A percentile compares a stretch with the other conserved stretches of the same genome.
Evolutionary conservation across 2,113 vertebrate species (phyloP).

Genomic region (Clupea harengus): DNA sequence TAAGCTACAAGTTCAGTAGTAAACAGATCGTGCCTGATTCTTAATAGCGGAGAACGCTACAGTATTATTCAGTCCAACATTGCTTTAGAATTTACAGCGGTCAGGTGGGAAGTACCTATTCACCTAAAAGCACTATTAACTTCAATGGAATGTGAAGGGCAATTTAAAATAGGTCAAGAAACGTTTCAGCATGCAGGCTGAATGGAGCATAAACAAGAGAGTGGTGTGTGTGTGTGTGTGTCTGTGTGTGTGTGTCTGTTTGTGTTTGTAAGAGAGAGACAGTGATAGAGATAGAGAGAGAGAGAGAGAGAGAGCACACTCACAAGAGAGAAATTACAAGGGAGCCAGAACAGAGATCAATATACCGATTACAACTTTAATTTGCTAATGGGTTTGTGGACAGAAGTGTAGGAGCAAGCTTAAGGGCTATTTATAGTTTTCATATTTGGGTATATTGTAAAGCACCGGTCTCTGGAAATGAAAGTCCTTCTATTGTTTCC

Average conservation of each 20-base stretch:
- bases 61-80: background rate
- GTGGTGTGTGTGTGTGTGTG: background rate
- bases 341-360: constrained; percentile 46
- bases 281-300: background rate
- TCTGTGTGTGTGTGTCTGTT: background rate
- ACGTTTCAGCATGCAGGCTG: no score
- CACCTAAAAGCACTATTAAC: background rate
- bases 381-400: constrained; percentile 53
- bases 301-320: constrained; percentile 9
- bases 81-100: background rate
- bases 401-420: constrained; percentile 42
- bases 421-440: constrained; percentile 28
- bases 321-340: constrained; percentile 29
- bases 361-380: constrained; percentile 44
- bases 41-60: no score
- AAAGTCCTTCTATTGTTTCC: constrained; percentile 26
- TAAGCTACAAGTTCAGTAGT: no score
- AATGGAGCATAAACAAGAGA: background rate
- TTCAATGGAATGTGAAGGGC: no score
- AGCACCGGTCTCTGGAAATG: background rate
- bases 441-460: background rate
- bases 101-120: background rate
- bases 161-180: no score
- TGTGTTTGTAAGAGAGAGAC: background rate
- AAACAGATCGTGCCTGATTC: no score